Evolutionary conservation across 2,888 invertebrate species (phyloP).

Genomic region (Aricia artaxerxes): DNA sequence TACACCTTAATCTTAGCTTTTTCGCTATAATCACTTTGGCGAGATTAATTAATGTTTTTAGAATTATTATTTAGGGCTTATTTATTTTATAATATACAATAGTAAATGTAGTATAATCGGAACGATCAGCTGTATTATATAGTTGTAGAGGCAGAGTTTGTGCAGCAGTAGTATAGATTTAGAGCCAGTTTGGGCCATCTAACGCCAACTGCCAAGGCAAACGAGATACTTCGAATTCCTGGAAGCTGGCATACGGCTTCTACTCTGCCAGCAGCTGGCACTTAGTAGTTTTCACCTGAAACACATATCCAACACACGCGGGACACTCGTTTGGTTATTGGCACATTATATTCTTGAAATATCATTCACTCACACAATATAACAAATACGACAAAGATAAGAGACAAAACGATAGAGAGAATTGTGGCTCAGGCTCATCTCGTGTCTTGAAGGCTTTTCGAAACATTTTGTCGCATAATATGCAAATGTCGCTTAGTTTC

Average conservation of each 20-base stretch:
- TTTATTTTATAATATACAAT: too few relatives aligned
- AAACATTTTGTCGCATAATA: background rate
- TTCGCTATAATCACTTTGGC: too few relatives aligned
- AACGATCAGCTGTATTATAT: too few relatives aligned
- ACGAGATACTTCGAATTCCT: background rate
- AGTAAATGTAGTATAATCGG: too few relatives aligned
- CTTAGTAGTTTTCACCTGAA: background rate
- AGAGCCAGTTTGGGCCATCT: background rate
- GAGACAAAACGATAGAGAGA: too few relatives aligned
- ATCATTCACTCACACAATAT: background rate
- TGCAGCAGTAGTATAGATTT: too few relatives aligned
- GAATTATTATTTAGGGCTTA: too few relatives aligned
- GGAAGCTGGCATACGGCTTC: background rate
- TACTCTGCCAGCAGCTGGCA: background rate
- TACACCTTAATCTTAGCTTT: too few relatives aligned
- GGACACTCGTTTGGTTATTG: background rate
- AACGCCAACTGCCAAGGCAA: background rate
- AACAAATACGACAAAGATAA: background rate
- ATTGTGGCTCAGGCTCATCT: too few relatives aligned
- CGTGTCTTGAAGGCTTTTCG: background rate
- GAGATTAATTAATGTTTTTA: too few relatives aligned
- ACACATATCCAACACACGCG: background rate
- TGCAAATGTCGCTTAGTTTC: too few relatives aligned
- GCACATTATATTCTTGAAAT: background rate
- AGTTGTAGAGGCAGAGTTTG: too few relatives aligned